Percentiles rank a stretch among this genome's conserved stretches.
These are phyloP conservation scores for Epizoanthus ramosus DNA, from an alignment of 92 coral and sea anemone genomes.

Conservation along the genomic window DNA sequence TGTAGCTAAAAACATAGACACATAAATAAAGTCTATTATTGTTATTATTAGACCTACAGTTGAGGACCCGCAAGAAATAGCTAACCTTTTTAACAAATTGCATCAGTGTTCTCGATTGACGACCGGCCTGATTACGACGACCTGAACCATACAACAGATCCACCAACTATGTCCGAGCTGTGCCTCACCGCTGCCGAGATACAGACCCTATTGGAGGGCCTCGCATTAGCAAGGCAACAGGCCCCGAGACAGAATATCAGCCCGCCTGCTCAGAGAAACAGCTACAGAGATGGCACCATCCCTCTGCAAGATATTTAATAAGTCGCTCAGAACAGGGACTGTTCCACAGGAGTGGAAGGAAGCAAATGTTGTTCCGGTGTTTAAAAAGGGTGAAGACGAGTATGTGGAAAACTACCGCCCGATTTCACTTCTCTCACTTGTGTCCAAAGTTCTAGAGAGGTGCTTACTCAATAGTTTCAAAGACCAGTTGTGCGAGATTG, in stretches of 20 bases:
- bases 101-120: constrained; percentile 48
- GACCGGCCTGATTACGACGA: constrained; percentile 9
- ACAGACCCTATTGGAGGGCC: constrained; percentile 36
- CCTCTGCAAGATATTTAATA: constrained; percentile 49
- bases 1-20: too few species aligned
- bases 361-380: constrained; percentile 53
- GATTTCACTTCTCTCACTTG: constrained; percentile 50
- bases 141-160: constrained; percentile 15
- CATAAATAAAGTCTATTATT: too few species aligned
- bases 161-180: constrained; percentile 50
- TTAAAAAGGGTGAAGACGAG: constrained; percentile 33
- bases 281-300: constrained; percentile 51
- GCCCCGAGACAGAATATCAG: constrained; percentile 50
- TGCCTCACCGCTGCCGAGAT: constrained; percentile 44
- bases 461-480: constrained; percentile 56
- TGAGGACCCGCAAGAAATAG: too few species aligned
- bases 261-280: constrained; percentile 56
- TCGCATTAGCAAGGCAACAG: constrained; percentile 52
- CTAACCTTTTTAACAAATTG: constrained; percentile 47
- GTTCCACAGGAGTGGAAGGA: constrained; percentile 56
- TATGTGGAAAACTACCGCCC: constrained; percentile 58
- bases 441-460: constrained; percentile 56
- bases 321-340: constrained; percentile 40
- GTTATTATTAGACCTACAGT: too few species aligned
- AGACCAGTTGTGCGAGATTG: too few species aligned